phyloP scores from a whole-genome alignment of 2,888 invertebrate species.

The Phymatocera aterrima region DNA sequence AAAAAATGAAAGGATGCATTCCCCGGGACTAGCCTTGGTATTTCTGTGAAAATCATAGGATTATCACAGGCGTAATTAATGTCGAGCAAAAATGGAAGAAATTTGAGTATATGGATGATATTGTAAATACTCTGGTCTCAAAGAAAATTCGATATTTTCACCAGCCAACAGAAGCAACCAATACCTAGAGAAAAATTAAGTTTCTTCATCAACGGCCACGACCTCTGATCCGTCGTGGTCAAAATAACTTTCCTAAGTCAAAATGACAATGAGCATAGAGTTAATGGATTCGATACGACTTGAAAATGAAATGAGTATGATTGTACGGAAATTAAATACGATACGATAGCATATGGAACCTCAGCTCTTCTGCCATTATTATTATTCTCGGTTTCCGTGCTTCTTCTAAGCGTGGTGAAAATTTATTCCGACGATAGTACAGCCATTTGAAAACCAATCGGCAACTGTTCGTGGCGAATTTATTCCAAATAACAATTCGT shows the following conservation, averaged over 20 bases:
- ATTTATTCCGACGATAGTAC: neutral
- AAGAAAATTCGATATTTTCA: constrained; percentile 45
- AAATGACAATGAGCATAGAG: constrained; percentile 41
- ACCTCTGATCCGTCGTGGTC: constrained; percentile 25
- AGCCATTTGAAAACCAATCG: no score
- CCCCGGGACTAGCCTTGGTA: constrained; percentile 17
- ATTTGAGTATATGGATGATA: constrained; percentile 40
- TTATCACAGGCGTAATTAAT: no score
- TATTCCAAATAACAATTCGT: no score
- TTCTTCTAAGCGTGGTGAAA: neutral
- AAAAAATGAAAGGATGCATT: constrained; percentile 32
- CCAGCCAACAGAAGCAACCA: constrained; percentile 65
- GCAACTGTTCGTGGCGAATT: no score
- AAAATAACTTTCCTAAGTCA: constrained; percentile 14
- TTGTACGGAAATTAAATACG: constrained; percentile 13
- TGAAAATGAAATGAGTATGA: constrained; percentile 23
- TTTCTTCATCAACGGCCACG: constrained; percentile 21
- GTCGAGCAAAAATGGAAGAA: constrained; percentile 3
- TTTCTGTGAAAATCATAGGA: constrained; percentile 21
- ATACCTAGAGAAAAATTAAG: constrained; percentile 57
- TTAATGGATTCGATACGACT: constrained; percentile 32
- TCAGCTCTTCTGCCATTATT: constrained; percentile 5
- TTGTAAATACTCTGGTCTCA: constrained; percentile 34
- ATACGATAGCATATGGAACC: neutral
- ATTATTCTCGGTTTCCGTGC: neutral